Conservation (phyloP, 2,888 invertebrate species). For the Abscondita cerata region DNA sequence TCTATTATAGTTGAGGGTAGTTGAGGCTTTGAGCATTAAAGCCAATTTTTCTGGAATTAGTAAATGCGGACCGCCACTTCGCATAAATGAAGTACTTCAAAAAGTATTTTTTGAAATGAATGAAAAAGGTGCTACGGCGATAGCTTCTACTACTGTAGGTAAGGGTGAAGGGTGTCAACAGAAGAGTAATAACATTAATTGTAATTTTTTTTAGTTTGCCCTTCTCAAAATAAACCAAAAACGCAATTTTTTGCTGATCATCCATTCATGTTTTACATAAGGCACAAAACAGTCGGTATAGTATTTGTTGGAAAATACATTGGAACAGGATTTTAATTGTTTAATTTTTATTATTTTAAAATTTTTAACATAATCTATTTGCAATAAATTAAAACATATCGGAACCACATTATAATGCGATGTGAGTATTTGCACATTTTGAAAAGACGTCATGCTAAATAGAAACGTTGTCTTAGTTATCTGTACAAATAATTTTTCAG, state of each 20-base stretch:
- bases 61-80: background rate
- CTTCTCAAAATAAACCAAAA: background rate
- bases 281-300: background rate
- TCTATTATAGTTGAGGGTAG: background rate
- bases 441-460: too few relatives aligned
- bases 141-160: conserved; percentile 44
- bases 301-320: conserved; percentile 12
- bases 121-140: conserved; percentile 54
- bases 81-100: conserved; percentile 50
- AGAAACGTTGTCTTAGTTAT: too few relatives aligned
- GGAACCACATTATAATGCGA: too few relatives aligned
- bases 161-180: background rate
- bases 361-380: too few relatives aligned
- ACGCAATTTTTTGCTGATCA: conserved; percentile 10
- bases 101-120: conserved; percentile 55
- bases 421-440: too few relatives aligned
- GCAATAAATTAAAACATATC: too few relatives aligned
- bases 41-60: background rate
- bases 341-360: too few relatives aligned
- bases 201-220: background rate
- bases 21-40: background rate
- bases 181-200: too few relatives aligned
- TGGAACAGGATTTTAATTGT: too few relatives aligned
- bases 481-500: too few relatives aligned
- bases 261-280: conserved; percentile 15